phyloP scores from a whole-genome alignment of 2,797 vertebrate genomes.

The Anas bahamensis region DNA sequence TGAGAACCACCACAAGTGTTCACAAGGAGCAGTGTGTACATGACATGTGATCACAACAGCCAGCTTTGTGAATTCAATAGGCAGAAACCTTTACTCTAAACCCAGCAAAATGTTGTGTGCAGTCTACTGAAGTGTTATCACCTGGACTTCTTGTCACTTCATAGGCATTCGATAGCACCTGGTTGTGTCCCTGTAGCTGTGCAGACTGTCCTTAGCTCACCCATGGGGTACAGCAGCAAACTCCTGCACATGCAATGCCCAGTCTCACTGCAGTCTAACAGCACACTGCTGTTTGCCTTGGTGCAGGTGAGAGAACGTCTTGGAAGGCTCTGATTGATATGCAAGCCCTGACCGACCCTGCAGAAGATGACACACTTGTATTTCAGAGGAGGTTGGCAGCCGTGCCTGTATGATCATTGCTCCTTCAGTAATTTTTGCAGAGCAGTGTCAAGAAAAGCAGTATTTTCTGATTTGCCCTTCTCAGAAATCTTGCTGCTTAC shows the following conservation, averaged over 20 bases:
- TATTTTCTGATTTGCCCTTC: background rate
- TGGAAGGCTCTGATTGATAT: background rate
- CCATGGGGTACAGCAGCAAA: background rate
- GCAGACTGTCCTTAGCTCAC: background rate
- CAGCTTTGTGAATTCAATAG: background rate
- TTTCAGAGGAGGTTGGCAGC: background rate
- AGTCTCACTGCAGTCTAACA: background rate
- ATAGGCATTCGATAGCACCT: background rate
- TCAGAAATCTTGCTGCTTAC: background rate
- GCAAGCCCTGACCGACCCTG: background rate
- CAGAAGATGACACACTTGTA: background rate
- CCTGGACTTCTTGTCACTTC: background rate
- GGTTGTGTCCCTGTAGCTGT: background rate
- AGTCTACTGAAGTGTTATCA: background rate
- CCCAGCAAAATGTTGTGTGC: rapidly evolving
- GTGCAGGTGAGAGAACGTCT: background rate
- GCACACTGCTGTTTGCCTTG: background rate
- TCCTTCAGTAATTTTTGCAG: background rate
- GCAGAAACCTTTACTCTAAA: background rate
- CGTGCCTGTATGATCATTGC: background rate
- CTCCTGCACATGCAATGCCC: background rate
- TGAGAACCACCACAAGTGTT: background rate
- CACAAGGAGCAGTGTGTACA: background rate
- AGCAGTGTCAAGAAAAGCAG: background rate
- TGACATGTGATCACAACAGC: background rate